Evolutionary conservation across 2,113 vertebrate species (phyloP).

Genomic region (Ophthalmotilapia sp.): DNA sequence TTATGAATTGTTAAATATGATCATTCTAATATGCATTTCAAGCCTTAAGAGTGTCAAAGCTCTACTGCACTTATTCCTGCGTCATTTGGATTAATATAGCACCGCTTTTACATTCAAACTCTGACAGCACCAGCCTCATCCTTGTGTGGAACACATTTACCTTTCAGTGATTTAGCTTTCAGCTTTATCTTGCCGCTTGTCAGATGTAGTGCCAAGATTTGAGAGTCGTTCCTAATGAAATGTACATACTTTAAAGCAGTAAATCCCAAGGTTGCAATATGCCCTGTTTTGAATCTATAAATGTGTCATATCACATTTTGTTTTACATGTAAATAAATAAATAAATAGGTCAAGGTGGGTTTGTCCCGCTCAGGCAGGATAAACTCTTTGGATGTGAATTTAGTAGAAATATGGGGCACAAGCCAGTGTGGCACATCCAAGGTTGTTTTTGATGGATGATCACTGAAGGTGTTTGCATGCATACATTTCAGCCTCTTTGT

Average conservation of each 20-base stretch:
- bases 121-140: not conserved
- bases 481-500: not conserved
- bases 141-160: not conserved
- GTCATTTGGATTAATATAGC: not conserved
- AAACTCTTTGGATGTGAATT: not conserved
- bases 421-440: not conserved
- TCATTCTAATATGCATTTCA: not conserved
- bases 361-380: not conserved
- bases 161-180: not conserved
- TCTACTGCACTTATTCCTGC: not conserved
- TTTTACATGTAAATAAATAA: not conserved
- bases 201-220: not conserved
- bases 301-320: constrained; percentile 3
- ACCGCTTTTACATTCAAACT: not conserved
- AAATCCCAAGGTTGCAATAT: not conserved
- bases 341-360: not conserved
- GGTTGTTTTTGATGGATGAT: constrained; percentile 14
- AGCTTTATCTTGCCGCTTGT: not conserved
- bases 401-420: not conserved
- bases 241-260: not conserved
- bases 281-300: not conserved
- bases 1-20: not conserved
- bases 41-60: not conserved
- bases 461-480: not conserved
- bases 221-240: not conserved